Percentiles rank a stretch among this genome's conserved stretches.
These are phyloP conservation scores for Characodon lateralis DNA, from an alignment of 2,797 vertebrate genomes.

Conservation along the genomic window DNA sequence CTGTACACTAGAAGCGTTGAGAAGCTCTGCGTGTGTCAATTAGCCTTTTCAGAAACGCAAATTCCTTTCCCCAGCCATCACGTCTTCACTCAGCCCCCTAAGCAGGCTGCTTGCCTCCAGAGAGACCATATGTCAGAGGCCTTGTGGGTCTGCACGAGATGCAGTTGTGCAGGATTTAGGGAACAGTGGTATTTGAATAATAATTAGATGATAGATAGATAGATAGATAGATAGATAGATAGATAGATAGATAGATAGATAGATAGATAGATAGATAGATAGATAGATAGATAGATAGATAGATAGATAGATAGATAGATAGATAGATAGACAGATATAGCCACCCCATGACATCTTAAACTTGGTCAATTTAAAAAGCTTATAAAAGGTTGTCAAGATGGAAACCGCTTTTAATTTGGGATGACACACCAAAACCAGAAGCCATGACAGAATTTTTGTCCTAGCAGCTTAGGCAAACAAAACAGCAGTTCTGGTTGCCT, in stretches of 20 bases:
- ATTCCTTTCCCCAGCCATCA: slow-evolving; percentile 69
- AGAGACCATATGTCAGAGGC: slow-evolving; percentile 39
- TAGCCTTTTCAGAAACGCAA: slow-evolving; percentile 75
- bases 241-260: no score
- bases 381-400: not conserved
- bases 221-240: no score
- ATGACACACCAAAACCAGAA: no score
- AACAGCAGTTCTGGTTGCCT: not conserved
- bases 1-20: slow-evolving; percentile 68
- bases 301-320: no score
- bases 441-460: not conserved
- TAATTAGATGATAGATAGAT: no score
- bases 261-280: no score
- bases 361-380: no score
- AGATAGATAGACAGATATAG: no score
- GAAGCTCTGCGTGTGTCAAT: slow-evolving; percentile 73
- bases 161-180: slow-evolving; percentile 32
- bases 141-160: slow-evolving; percentile 43
- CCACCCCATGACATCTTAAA: no score
- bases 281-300: no score
- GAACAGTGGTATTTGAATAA: slow-evolving; percentile 55
- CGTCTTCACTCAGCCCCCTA: slow-evolving; percentile 55
- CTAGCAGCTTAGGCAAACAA: not conserved
- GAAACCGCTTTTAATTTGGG: not conserved
- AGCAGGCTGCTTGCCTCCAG: slow-evolving; percentile 53